These are phyloP conservation scores for Alectoris magna DNA, from an alignment of 2,797 vertebrate genomes.

Conservation along the genomic window DNA sequence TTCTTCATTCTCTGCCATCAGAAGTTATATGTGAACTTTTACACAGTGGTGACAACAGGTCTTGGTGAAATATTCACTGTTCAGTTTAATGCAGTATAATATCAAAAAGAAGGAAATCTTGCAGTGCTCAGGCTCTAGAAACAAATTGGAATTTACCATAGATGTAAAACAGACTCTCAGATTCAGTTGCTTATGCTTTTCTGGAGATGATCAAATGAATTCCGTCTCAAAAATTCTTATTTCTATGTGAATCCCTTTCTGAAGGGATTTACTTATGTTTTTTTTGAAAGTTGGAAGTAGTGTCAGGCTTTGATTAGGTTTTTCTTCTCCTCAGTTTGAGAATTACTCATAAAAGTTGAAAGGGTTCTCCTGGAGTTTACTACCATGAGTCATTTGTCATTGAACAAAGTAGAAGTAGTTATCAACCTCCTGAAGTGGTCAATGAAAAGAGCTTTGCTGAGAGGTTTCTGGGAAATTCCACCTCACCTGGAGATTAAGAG, in stretches of 20 bases:
- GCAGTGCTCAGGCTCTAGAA: neutral
- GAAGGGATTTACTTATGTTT: neutral
- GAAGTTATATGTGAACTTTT: neutral
- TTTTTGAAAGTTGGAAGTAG: neutral
- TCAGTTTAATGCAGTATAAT: neutral
- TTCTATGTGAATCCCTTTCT: neutral
- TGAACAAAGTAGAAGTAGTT: neutral
- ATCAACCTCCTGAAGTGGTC: neutral
- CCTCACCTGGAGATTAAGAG: neutral
- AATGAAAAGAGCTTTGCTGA: neutral
- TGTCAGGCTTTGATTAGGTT: neutral
- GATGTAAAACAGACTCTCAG: neutral
- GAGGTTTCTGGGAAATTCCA: neutral
- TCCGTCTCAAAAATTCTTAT: neutral
- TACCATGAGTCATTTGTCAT: rapidly evolving
- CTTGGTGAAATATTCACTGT: neutral
- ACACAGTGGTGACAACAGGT: neutral
- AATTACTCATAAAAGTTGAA: neutral
- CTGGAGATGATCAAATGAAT: neutral
- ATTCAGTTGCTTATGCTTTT: neutral
- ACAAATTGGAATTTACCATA: neutral
- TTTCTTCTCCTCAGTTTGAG: neutral
- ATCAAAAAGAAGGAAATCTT: neutral
- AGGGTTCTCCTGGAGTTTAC: neutral
- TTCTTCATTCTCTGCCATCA: neutral